Percentiles rank a stretch among this genome's conserved stretches.
Conservation (phyloP, 2,113 vertebrate species). For the Amazona vittata region DNA sequence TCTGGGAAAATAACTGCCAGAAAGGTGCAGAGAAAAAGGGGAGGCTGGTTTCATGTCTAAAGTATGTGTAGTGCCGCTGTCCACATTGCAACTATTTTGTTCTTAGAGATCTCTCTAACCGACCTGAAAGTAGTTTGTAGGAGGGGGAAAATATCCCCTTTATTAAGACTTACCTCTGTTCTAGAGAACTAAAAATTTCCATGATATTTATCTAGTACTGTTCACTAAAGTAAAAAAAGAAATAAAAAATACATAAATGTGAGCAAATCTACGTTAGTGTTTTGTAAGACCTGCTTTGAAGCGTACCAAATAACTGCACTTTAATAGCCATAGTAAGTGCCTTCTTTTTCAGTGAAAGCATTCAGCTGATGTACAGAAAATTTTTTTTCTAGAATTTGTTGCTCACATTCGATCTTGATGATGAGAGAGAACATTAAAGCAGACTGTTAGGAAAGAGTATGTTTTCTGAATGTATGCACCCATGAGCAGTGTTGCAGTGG, state of each 20-base stretch:
- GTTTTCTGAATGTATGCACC: background rate
- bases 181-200: background rate
- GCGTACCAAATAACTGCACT: background rate
- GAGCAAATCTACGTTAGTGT: background rate
- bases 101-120: background rate
- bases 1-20: background rate
- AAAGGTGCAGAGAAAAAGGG: background rate
- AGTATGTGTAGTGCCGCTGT: background rate
- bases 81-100: background rate
- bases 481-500: background rate
- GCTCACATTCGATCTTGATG: background rate
- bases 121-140: background rate
- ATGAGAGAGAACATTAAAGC: background rate
- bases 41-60: background rate
- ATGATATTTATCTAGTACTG: background rate
- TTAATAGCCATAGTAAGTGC: background rate
- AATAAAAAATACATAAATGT: background rate
- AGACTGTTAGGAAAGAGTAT: background rate
- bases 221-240: background rate
- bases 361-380: background rate
- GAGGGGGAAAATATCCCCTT: background rate
- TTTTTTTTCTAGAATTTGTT: background rate
- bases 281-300: background rate
- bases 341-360: background rate
- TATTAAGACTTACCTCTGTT: background rate